phyloP scores from a whole-genome alignment of 2,113 vertebrate species.

The Saccopteryx leptura region DNA sequence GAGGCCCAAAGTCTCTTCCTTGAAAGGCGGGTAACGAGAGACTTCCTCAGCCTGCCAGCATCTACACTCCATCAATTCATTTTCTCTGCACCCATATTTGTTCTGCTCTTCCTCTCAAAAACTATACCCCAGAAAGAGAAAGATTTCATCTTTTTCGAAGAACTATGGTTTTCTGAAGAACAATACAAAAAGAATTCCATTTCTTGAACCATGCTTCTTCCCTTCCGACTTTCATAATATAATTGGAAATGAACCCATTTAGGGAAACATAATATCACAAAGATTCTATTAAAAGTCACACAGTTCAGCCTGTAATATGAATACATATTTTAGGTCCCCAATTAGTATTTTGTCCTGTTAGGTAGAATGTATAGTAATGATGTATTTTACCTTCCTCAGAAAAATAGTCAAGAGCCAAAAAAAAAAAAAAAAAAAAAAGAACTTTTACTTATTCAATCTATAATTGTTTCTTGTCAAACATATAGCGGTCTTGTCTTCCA shows the following conservation, averaged over 20 bases:
- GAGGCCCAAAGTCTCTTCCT: not conserved
- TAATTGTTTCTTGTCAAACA: not conserved
- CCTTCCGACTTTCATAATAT: not conserved
- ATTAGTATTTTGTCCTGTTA: not conserved
- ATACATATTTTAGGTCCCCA: not conserved
- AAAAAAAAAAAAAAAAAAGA: not conserved
- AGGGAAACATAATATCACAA: not conserved
- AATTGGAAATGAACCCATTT: not conserved
- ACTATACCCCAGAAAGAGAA: not conserved
- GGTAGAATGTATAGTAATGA: not conserved
- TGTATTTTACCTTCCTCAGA: not conserved
- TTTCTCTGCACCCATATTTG: not conserved
- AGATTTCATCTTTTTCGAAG: not conserved
- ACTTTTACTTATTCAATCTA: not conserved
- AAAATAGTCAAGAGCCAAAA: not conserved
- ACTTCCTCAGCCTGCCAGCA: not conserved
- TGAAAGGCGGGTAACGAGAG: not conserved
- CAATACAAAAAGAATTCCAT: not conserved
- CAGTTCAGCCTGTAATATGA: not conserved
- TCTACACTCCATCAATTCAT: not conserved
- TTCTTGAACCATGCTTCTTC: not conserved
- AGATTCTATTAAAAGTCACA: not conserved
- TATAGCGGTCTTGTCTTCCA: not conserved
- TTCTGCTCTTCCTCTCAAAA: not conserved
- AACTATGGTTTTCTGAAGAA: not conserved